A percentile compares a stretch with the other conserved stretches of the same genome.
These are phyloP conservation scores for Stichopus horrens DNA, from an alignment of 53 echinoderm and acorn worm genomes.

Conservation along the genomic window DNA sequence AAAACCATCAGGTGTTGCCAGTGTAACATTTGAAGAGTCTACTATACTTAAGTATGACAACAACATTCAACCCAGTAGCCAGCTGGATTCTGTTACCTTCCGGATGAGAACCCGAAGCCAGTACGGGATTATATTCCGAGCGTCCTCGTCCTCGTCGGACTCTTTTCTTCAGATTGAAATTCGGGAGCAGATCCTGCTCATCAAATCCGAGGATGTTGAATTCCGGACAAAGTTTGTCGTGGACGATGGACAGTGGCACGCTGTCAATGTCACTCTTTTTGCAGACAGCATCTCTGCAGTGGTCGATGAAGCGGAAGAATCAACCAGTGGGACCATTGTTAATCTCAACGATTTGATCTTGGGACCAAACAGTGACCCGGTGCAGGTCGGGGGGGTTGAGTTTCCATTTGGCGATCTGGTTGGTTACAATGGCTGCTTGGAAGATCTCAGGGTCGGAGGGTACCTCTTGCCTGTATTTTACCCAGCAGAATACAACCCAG, in stretches of 20 bases:
- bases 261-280: slow-evolving; percentile 52
- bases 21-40: slow-evolving; percentile 68
- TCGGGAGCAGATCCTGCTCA: slow-evolving; percentile 43
- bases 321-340: background rate
- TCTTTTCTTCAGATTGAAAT: slow-evolving; percentile 72
- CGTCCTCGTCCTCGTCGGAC: slow-evolving; percentile 40
- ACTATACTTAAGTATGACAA: slow-evolving; percentile 55
- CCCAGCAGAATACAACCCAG: slow-evolving; percentile 53
- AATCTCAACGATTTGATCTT: slow-evolving; percentile 55
- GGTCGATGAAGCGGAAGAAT: background rate
- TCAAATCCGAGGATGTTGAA: background rate
- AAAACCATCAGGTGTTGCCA: slow-evolving; percentile 62
- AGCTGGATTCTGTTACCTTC: slow-evolving; percentile 63
- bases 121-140: slow-evolving; percentile 57
- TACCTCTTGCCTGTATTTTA: slow-evolving; percentile 77
- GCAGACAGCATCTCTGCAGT: slow-evolving; percentile 5
- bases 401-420: slow-evolving; percentile 54
- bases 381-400: slow-evolving; percentile 62
- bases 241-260: slow-evolving; percentile 83
- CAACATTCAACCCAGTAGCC: slow-evolving; percentile 55
- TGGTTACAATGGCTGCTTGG: slow-evolving; percentile 71
- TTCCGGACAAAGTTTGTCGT: slow-evolving; percentile 29
- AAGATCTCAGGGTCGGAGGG: slow-evolving; percentile 80
- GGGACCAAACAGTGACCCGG: slow-evolving; percentile 39
- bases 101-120: slow-evolving; percentile 58